Conservation (phyloP, 2,888 invertebrate species). For the Liposcelis brunnea region DNA sequence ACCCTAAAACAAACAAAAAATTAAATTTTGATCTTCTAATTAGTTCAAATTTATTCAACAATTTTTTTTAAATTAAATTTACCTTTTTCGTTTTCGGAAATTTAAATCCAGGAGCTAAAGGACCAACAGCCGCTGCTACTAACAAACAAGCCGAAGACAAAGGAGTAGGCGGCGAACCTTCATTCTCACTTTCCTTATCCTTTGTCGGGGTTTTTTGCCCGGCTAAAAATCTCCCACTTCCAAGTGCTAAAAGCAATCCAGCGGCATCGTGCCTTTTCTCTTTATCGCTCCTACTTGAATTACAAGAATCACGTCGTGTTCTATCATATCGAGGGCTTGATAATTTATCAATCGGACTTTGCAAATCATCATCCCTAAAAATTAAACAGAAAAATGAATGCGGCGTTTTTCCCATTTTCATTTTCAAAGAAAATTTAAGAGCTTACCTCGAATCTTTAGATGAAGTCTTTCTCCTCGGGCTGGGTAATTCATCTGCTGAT, state of each 20-base stretch:
- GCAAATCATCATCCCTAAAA: no score
- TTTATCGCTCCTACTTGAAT: no score
- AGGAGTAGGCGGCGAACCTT: slow-evolving; percentile 32
- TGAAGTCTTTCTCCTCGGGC: background rate
- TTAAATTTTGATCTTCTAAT: slow-evolving; percentile 7
- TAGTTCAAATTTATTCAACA: background rate
- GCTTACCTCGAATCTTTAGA: slow-evolving; percentile 1
- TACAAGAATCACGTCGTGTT: no score
- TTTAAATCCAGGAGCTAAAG: slow-evolving; percentile 66
- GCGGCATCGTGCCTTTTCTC: slow-evolving; percentile 25
- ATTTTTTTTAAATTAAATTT: no score
- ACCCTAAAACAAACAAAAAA: slow-evolving; percentile 26
- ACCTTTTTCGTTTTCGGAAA: slow-evolving; percentile 84
- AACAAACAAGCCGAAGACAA: slow-evolving; percentile 64
- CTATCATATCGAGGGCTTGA: no score
- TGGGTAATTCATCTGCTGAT: slow-evolving; percentile 2
- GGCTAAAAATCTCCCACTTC: slow-evolving; percentile 28
- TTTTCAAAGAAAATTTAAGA: background rate
- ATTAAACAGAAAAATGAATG: no score
- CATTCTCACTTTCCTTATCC: slow-evolving; percentile 24
- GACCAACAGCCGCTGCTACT: slow-evolving; percentile 71
- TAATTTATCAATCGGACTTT: no score
- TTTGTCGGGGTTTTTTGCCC: slow-evolving; percentile 23
- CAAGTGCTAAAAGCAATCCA: slow-evolving; percentile 37
- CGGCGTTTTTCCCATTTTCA: no score